phyloP scores from a whole-genome alignment of 2,888 invertebrate species.

The Ligdia adustata region DNA sequence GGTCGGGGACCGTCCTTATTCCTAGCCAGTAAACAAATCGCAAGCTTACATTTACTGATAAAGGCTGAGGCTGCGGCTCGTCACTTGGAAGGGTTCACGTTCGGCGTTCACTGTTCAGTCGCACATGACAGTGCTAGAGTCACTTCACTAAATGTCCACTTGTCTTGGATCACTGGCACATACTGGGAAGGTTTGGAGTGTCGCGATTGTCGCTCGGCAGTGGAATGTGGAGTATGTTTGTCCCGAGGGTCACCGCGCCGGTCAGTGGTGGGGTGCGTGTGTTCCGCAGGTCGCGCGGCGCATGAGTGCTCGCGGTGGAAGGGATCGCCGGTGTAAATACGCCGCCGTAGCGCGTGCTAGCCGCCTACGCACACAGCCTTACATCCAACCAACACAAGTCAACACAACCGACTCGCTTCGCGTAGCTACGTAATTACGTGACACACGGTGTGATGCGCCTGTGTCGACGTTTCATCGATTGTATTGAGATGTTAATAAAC shows the following conservation, averaged over 20 bases:
- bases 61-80: conserved; percentile 80
- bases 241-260: conserved; percentile 60
- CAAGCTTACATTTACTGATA: conserved; percentile 76
- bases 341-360: conserved; percentile 72
- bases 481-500: conserved; percentile 53
- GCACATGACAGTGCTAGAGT: conserved; percentile 76
- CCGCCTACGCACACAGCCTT: conserved; percentile 61
- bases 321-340: conserved; percentile 82
- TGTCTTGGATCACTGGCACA: conserved; percentile 72
- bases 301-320: conserved; percentile 81
- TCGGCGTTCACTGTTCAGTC: conserved; percentile 56
- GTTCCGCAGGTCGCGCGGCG: conserved; percentile 74
- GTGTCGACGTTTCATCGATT: conserved; percentile 44
- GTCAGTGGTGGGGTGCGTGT: conserved; percentile 76
- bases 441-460: conserved; percentile 44
- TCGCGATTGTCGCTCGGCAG: conserved; percentile 51
- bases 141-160: conserved; percentile 76
- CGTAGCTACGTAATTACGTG: conserved; percentile 42
- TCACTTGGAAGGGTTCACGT: conserved; percentile 66
- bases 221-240: conserved; percentile 52
- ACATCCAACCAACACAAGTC: conserved; percentile 49
- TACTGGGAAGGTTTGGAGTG: conserved; percentile 59
- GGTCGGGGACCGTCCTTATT: conserved; percentile 66
- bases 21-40: conserved; percentile 58
- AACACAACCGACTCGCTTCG: conserved; percentile 22